A percentile compares a stretch with the other conserved stretches of the same genome.
phyloP scores from a whole-genome alignment of 2,888 invertebrate genomes.

The Cremastinae sp. region DNA sequence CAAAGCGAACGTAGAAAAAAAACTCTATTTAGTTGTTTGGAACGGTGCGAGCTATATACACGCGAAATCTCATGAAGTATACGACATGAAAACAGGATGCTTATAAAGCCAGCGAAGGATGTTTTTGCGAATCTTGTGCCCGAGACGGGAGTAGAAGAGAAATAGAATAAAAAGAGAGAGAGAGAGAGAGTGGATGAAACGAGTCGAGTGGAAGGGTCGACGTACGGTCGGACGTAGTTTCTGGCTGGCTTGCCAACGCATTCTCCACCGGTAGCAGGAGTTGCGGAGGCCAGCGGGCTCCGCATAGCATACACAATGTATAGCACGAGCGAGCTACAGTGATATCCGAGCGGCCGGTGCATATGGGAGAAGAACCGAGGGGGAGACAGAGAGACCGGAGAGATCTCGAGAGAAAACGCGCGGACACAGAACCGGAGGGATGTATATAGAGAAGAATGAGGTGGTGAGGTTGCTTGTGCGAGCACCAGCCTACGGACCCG shows the following conservation, averaged over 20 bases:
- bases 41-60: constrained; percentile 19
- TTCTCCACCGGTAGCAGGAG: constrained; percentile 49
- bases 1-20: too few species aligned
- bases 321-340: constrained; percentile 24
- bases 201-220: constrained; percentile 60
- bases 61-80: constrained; percentile 38
- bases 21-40: constrained; percentile 50
- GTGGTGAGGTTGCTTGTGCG: constrained; percentile 45
- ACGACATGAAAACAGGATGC: constrained; percentile 60
- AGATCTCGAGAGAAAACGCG: constrained; percentile 58
- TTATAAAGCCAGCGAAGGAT: constrained; percentile 55
- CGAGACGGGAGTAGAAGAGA: constrained; percentile 44
- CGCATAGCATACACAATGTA: constrained; percentile 25
- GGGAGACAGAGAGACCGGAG: constrained; percentile 25
- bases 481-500: constrained; percentile 25
- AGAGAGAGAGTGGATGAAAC: constrained; percentile 44
- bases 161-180: constrained; percentile 23
- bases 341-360: constrained; percentile 16
- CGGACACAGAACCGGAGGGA: constrained; percentile 54
- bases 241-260: constrained; percentile 59
- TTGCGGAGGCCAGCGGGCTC: constrained; percentile 53
- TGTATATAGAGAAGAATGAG: constrained; percentile 60
- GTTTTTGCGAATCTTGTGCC: constrained; percentile 57
- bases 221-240: constrained; percentile 57
- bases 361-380: constrained; percentile 17